Evolutionary conservation across 2,797 vertebrate species (phyloP), one percentile per base, ranked within the genome.

Genomic region (Malurus splendens): DNA sequence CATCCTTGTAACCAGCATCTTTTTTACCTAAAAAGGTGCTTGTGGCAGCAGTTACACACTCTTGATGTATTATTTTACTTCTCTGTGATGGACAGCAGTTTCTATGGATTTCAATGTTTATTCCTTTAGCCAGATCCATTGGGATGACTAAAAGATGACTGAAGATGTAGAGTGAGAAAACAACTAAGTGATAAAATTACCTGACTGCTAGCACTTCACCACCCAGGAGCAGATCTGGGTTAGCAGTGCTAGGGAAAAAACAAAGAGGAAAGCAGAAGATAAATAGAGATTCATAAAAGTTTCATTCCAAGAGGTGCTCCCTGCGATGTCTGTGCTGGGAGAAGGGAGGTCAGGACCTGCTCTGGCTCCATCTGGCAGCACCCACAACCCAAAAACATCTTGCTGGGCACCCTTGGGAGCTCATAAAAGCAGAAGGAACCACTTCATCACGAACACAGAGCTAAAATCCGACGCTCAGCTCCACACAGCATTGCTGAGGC

Each of bases 401-500:
- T 36, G 3, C 44, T 59, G 30, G 16, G 12, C 0, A 2, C n/a
- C 10, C 13, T 14, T 47, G 28, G 38, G 28, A 86, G 62, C 22
- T 88, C 44, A 16, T 4, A 55, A 70, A 72, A 59, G 36, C 52
- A 51, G 36, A 51, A 82, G 23, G 41, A 79, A 17, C 32, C 30
- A 25, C n/a, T 78, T 51, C 5, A 12, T 47, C 56, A 22, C 0
- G 0, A 86, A 2, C 2, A 1, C 32, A 56, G 64, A 73, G 52
- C 22, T 60, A 45, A 32, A 74, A 56, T 33, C 33, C 20, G 41
- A 52, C 30, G 5, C 23, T 79, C 9, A 0, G 33, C 38, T 19
- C 27, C 28, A 39, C 25, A 16, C 5, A 30, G 38, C 6, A 2
- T 0, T 45, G 52, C 65, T 2, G 3, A 62, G 79, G 57, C 56